Conservation (phyloP, 2,797 vertebrate species). For the Clarias platycephalus region DNA sequence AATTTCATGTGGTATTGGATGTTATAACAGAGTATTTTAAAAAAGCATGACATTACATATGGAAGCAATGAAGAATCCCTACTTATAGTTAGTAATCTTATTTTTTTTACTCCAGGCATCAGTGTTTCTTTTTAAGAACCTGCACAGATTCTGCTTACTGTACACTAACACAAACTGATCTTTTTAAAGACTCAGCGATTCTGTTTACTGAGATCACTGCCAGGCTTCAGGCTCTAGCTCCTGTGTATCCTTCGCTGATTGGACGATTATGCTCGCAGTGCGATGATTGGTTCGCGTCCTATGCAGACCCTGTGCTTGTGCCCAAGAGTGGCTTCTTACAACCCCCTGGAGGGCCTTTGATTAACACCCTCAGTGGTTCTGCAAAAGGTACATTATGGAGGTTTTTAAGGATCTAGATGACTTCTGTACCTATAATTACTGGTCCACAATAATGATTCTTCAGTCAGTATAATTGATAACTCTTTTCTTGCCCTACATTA, state of each 20-base stretch:
- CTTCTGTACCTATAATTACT: not conserved
- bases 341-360: constrained; percentile 73
- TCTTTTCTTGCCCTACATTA: not conserved
- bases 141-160: not conserved
- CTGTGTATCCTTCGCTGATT: constrained; percentile 65
- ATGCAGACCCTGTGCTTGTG: constrained; percentile 71
- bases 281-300: constrained; percentile 69
- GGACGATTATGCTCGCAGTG: constrained; percentile 77
- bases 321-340: constrained; percentile 78
- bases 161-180: constrained; percentile 10
- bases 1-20: not conserved
- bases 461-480: not conserved
- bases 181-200: constrained; percentile 67
- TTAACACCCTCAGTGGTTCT: constrained; percentile 64
- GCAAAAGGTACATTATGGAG: constrained; percentile 67
- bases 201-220: constrained; percentile 75
- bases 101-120: not conserved
- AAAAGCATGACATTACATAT: not conserved
- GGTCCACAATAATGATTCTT: not conserved
- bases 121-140: not conserved
- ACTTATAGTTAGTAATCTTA: not conserved
- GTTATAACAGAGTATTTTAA: not conserved
- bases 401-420: not conserved
- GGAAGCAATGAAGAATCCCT: not conserved
- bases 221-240: constrained; percentile 68